Evolutionary conservation across 2,113 vertebrate genomes (phyloP).

Genomic region (Lepus timidus): DNA sequence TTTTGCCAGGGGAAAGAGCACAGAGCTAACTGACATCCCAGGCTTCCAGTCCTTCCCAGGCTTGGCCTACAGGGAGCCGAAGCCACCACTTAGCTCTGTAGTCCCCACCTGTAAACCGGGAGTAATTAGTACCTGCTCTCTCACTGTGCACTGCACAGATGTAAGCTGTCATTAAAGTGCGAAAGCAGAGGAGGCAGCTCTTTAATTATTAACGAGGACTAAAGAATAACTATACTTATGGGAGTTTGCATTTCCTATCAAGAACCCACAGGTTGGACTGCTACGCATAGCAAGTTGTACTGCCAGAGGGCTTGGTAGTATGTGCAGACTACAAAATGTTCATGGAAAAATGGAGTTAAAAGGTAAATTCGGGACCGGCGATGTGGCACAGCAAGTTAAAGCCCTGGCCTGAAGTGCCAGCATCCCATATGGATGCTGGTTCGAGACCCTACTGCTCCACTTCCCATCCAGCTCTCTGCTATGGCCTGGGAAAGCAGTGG

Average conservation of each 20-base stretch:
- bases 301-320: neutral
- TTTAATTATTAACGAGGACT: conserved; percentile 63
- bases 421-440: too few relatives aligned
- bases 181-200: neutral
- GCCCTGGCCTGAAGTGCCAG: too few relatives aligned
- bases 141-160: neutral
- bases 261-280: conserved; percentile 50
- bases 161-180: conserved; percentile 61
- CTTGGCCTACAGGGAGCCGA: neutral
- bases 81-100: neutral
- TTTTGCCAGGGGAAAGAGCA: conserved; percentile 12
- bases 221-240: conserved; percentile 33
- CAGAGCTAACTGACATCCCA: neutral
- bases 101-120: conserved; percentile 29
- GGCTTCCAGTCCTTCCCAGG: neutral
- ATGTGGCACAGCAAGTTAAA: too few relatives aligned
- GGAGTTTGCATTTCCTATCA: conserved; percentile 48
- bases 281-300: neutral
- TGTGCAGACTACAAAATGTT: neutral
- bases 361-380: too few relatives aligned
- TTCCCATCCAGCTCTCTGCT: too few relatives aligned
- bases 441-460: too few relatives aligned
- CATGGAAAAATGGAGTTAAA: too few relatives aligned
- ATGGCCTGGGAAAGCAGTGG: too few relatives aligned
- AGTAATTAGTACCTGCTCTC: conserved; percentile 53